These are phyloP conservation scores for Cliona cf. orientalis DNA, from an alignment of 37 sponge, comb jelly and placozoan species.

Conservation along the genomic window DNA sequence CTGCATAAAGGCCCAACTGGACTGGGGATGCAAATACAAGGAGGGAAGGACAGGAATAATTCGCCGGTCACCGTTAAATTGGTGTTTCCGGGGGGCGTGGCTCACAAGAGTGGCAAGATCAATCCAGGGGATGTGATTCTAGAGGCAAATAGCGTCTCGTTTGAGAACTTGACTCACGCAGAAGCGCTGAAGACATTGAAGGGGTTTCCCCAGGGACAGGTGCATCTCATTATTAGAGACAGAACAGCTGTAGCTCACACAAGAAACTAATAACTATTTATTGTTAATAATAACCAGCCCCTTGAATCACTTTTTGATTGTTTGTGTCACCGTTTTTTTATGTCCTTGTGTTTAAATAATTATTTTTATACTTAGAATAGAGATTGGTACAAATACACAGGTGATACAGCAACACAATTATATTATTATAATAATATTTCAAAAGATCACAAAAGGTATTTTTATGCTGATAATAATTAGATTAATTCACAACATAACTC, in stretches of 20 bases:
- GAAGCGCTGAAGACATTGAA: constrained; percentile 69
- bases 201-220: constrained; percentile 66
- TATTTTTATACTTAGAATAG: neutral
- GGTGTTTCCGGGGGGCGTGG: constrained; percentile 82
- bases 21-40: constrained; percentile 74
- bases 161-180: constrained; percentile 48
- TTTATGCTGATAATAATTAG: too few relatives aligned
- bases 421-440: too few relatives aligned
- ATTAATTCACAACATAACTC: too few relatives aligned
- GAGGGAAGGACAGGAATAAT: constrained; percentile 39
- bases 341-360: too few relatives aligned
- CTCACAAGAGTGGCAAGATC: constrained; percentile 75
- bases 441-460: too few relatives aligned
- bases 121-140: constrained; percentile 64
- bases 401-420: too few relatives aligned
- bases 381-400: neutral
- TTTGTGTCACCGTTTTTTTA: too few relatives aligned
- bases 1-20: constrained; percentile 80
- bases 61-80: constrained; percentile 63
- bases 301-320: neutral
- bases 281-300: neutral
- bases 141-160: constrained; percentile 65
- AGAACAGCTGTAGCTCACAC: constrained; percentile 4
- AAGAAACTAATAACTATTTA: too few relatives aligned
- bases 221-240: constrained; percentile 57